These are phyloP conservation scores for Grus americana DNA, from an alignment of 2,113 vertebrate genomes.

Conservation along the genomic window DNA sequence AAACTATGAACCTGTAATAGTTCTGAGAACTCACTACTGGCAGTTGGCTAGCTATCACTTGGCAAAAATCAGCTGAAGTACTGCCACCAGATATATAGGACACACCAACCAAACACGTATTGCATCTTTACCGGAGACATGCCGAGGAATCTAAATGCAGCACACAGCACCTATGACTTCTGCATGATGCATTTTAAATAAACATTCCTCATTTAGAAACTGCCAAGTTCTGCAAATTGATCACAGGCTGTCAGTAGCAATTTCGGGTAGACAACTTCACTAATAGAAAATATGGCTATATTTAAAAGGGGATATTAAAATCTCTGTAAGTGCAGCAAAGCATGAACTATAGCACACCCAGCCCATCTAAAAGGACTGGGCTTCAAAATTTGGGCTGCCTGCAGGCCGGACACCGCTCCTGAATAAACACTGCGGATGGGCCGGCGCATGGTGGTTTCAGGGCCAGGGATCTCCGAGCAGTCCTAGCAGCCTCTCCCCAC, in stretches of 20 bases:
- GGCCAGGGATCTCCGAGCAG: accelerated
- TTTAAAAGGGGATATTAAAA: background rate
- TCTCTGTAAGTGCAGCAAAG: accelerated
- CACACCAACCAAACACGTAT: accelerated
- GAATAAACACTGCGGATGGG: accelerated
- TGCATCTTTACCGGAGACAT: accelerated
- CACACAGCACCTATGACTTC: accelerated
- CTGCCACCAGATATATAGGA: background rate
- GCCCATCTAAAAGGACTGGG: accelerated
- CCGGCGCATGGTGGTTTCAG: accelerated
- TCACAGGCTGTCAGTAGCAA: too few species aligned
- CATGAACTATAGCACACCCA: accelerated
- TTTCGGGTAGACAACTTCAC: accelerated
- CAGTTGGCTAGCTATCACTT: background rate
- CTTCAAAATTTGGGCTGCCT: background rate
- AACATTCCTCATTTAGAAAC: too few species aligned
- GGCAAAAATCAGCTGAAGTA: background rate
- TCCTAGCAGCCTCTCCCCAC: too few species aligned
- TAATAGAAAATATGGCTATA: accelerated
- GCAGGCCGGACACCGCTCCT: accelerated
- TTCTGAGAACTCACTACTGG: background rate
- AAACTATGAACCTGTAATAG: accelerated
- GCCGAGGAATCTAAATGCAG: too few species aligned
- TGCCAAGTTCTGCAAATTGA: background rate
- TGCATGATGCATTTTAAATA: accelerated